A percentile compares a stretch with the other conserved stretches of the same genome.
Conservation (phyloP, 2,113 vertebrate genomes). For the Benthochromis sp. region DNA sequence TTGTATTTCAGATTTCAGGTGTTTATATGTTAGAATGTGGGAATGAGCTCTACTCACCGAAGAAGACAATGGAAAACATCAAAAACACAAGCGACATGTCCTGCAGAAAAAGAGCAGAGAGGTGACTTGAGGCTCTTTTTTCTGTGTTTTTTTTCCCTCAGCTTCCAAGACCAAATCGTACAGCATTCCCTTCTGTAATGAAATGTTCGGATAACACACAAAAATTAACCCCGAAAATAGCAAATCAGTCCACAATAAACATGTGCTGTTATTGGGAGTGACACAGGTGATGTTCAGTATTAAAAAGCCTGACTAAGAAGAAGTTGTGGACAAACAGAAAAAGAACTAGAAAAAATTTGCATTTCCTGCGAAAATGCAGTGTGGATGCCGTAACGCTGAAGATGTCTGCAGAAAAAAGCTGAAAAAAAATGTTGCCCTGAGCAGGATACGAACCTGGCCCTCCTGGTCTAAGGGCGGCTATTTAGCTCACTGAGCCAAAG, state of each 20-base stretch:
- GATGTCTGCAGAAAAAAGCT: too few species aligned
- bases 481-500: too few species aligned
- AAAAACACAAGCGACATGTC: not conserved
- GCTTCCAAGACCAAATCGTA: not conserved
- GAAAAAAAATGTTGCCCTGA: too few species aligned
- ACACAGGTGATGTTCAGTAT: not conserved
- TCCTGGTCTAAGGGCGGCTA: too few species aligned
- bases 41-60: not conserved
- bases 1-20: not conserved
- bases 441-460: too few species aligned
- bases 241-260: not conserved
- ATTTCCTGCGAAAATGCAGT: too few species aligned
- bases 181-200: not conserved
- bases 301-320: not conserved
- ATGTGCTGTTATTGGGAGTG: too few species aligned
- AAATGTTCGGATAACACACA: not conserved
- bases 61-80: not conserved
- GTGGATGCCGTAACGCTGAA: too few species aligned
- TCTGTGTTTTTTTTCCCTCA: not conserved
- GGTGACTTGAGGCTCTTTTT: not conserved
- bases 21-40: not conserved
- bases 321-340: not conserved
- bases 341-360: too few species aligned
- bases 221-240: not conserved
- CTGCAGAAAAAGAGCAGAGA: not conserved